Evolutionary conservation across 2,888 invertebrate genomes (phyloP).

Genomic region (Trachelus troglodyta): DNA sequence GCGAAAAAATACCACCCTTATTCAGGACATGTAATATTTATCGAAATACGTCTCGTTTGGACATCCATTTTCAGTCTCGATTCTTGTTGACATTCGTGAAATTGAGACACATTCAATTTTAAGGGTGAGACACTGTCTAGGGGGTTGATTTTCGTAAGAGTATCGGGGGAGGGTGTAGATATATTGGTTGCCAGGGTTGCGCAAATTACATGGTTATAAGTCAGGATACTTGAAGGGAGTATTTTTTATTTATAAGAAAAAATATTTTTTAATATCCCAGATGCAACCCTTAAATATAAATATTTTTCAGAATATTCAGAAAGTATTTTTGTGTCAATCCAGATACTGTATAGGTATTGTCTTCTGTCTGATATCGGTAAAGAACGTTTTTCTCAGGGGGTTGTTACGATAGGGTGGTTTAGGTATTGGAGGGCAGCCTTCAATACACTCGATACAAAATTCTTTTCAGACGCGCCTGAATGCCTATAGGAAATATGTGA

Average conservation of each 20-base stretch:
- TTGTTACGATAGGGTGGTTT: neutral
- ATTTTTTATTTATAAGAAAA: neutral
- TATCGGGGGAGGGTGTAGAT: neutral
- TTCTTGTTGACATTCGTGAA: conserved; percentile 54
- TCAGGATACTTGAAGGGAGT: conserved; percentile 6
- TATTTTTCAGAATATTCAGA: neutral
- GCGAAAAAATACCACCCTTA: neutral
- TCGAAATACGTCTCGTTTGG: conserved; percentile 41
- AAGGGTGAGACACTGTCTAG: conserved; percentile 15
- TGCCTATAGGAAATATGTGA: conserved; percentile 66
- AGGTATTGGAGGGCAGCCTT: conserved; percentile 18
- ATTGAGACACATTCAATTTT: conserved; percentile 47
- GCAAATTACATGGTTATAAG: conserved; percentile 22
- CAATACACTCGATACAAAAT: conserved; percentile 64
- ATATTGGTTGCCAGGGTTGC: conserved; percentile 4
- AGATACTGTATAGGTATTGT: neutral
- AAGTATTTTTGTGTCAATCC: neutral
- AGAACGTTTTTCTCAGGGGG: neutral
- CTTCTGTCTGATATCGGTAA: neutral
- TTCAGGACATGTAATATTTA: conserved; percentile 32
- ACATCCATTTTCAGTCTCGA: conserved; percentile 41
- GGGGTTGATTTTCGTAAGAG: neutral
- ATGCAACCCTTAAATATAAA: neutral
- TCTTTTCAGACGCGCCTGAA: conserved; percentile 59
- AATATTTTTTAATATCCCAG: neutral